Conservation (phyloP, 2,888 invertebrate genomes). For the Tridacna gigas region DNA sequence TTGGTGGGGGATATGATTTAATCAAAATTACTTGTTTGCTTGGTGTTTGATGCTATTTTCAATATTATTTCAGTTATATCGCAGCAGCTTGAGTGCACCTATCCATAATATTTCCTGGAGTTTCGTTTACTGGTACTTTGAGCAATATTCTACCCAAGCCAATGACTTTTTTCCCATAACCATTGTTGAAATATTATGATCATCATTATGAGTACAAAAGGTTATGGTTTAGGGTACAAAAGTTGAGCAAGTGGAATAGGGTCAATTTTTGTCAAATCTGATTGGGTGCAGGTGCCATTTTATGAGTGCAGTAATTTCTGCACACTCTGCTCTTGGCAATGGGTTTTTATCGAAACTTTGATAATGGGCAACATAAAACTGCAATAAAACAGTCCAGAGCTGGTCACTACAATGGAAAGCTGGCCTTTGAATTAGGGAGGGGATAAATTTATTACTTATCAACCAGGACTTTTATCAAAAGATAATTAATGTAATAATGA, state of each 20-base stretch:
- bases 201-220: no score
- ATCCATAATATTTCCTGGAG: no score
- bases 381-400: constrained; percentile 53
- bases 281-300: constrained; percentile 43
- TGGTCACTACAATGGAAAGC: constrained; percentile 45
- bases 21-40: no score
- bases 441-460: constrained; percentile 57
- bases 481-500: constrained; percentile 66
- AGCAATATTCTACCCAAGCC: no score
- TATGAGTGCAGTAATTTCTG: constrained; percentile 35
- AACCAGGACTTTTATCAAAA: constrained; percentile 53
- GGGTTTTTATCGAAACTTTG: constrained; percentile 47
- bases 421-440: constrained; percentile 45
- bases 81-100: no score
- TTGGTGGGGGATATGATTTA: no score
- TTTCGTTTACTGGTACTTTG: no score
- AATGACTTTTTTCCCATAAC: no score
- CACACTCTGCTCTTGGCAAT: constrained; percentile 60
- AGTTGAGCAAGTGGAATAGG: background rate
- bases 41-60: no score
- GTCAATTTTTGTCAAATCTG: constrained; percentile 23
- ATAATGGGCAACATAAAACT: constrained; percentile 57
- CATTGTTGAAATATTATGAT: no score
- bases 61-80: no score
- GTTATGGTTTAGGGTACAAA: no score